A percentile compares a stretch with the other conserved stretches of the same genome.
phyloP scores from a whole-genome alignment of 2,113 vertebrate species.

The Aegithalos caudatus region DNA sequence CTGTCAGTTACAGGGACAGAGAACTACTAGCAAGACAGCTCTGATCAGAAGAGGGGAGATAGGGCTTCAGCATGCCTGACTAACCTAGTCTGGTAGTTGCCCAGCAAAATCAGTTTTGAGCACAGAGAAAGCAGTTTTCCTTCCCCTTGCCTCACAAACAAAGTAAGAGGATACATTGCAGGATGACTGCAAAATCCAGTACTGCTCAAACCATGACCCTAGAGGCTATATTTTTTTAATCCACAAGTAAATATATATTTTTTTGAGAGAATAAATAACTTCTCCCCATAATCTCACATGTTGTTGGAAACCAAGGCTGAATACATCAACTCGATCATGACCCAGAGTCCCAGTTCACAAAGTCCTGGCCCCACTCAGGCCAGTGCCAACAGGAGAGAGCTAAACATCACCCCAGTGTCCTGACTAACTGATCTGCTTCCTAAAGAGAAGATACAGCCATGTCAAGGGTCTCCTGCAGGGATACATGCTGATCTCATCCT shows the following conservation, averaged over 20 bases:
- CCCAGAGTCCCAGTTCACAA: not conserved
- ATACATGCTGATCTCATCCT: not conserved
- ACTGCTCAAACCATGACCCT: not conserved
- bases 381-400: not conserved
- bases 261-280: not conserved
- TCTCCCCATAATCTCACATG: not conserved
- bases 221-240: not conserved
- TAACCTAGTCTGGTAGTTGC: not conserved
- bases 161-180: not conserved
- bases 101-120: not conserved
- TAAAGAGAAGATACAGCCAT: not conserved
- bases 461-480: not conserved
- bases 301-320: not conserved
- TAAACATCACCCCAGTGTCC: accelerated
- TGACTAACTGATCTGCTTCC: not conserved
- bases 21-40: not conserved
- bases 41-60: not conserved
- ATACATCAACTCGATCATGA: not conserved
- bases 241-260: not conserved
- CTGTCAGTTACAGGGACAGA: not conserved
- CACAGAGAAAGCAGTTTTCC: not conserved
- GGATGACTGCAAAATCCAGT: not conserved
- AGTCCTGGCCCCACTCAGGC: not conserved
- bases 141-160: not conserved
- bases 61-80: not conserved